Conservation (phyloP, 1,140 invertebrate genomes). For the Bombus impatiens region DNA sequence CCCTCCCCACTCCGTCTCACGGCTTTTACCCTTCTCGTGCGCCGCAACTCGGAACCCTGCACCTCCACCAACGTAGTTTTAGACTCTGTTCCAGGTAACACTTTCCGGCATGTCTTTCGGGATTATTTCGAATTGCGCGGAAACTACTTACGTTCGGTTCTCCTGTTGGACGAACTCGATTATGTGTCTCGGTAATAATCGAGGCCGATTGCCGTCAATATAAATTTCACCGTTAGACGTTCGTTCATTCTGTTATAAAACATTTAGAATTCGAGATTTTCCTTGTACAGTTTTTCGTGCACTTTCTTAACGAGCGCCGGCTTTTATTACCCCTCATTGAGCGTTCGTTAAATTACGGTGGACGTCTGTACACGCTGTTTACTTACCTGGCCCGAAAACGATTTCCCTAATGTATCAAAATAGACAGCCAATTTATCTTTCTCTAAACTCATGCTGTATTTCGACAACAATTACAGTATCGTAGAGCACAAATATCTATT, state of each 20-base stretch:
- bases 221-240: not conserved
- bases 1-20: not conserved
- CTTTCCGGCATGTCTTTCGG: constrained; percentile 20
- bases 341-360: not conserved
- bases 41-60: not conserved
- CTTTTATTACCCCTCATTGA: constrained; percentile 4
- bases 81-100: constrained; percentile 22
- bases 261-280: not conserved
- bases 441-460: not conserved
- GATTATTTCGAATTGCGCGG: constrained; percentile 28
- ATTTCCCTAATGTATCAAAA: too few species aligned
- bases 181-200: constrained; percentile 31
- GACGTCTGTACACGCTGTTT: too few species aligned
- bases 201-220: constrained; percentile 28
- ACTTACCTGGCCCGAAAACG: not conserved
- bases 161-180: constrained; percentile 2
- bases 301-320: not conserved
- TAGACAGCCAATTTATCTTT: not conserved
- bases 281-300: too few species aligned
- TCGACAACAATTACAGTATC: not conserved
- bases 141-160: not conserved
- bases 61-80: not conserved
- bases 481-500: not conserved
- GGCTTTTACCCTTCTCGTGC: constrained; percentile 3
- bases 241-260: not conserved